Conservation (phyloP, 2,888 invertebrate species). For the Idaea aversata region DNA sequence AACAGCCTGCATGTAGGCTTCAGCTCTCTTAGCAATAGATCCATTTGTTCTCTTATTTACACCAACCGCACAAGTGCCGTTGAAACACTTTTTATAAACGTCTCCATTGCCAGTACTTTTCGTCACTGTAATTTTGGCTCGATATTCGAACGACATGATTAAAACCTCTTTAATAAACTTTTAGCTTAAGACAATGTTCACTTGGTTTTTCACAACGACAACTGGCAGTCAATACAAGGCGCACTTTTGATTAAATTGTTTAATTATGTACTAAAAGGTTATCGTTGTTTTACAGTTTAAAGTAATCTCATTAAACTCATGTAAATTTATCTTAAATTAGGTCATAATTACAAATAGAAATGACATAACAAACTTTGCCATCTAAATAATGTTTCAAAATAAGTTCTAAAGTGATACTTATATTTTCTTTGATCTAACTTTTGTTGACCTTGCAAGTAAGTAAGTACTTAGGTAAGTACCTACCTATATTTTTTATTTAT, state of each 20-base stretch:
- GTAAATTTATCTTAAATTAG: conserved; percentile 27
- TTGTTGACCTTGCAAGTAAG: too few relatives aligned
- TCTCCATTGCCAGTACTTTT: conserved; percentile 57
- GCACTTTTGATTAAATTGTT: conserved; percentile 30
- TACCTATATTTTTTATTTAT: too few relatives aligned
- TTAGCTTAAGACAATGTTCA: conserved; percentile 29
- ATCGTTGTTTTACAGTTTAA: conserved; percentile 29
- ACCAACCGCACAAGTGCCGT: conserved; percentile 54
- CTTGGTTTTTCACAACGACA: conserved; percentile 33
- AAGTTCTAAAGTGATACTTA: not conserved
- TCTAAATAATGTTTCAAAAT: not conserved
- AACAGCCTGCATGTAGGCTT: conserved; percentile 66
- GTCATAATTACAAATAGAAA: conserved; percentile 38
- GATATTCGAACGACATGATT: conserved; percentile 55
- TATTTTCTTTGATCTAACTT: too few relatives aligned
- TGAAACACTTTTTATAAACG: conserved; percentile 52
- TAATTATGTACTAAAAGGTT: conserved; percentile 42
- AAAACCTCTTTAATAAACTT: conserved; percentile 19
- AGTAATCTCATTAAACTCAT: conserved; percentile 2
- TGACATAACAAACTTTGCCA: conserved; percentile 13
- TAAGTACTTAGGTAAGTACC: too few relatives aligned
- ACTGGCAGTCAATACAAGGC: conserved; percentile 30
- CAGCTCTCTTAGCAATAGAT: conserved; percentile 60
- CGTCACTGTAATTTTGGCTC: conserved; percentile 55
- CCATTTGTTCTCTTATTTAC: conserved; percentile 51